These are phyloP conservation scores for Nemotelus pantherinus DNA, from an alignment of 2,888 invertebrate genomes.

Conservation along the genomic window DNA sequence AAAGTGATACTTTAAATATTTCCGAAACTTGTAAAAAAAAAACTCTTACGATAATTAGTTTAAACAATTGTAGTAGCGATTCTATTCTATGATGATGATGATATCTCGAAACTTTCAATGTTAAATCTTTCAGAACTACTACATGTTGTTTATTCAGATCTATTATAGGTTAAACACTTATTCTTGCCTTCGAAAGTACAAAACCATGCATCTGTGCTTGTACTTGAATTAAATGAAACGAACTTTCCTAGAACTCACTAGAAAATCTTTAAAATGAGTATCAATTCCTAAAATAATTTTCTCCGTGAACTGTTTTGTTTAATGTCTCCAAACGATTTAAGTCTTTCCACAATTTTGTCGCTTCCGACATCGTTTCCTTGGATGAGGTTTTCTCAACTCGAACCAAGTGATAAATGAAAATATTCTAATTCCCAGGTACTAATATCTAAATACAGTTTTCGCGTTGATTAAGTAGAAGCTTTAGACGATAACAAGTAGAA, in stretches of 20 bases:
- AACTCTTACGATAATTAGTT: background rate
- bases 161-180: background rate
- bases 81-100: too few species aligned
- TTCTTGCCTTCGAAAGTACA: conserved; percentile 28
- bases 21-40: background rate
- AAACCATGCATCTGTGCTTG: background rate
- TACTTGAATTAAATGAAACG: conserved; percentile 3
- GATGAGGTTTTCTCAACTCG: background rate
- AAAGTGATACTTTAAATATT: conserved; percentile 11
- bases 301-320: too few species aligned
- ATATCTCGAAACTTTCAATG: too few species aligned
- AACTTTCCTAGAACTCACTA: background rate
- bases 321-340: too few species aligned
- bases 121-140: too few species aligned
- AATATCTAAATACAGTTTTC: too few species aligned
- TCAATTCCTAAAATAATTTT: background rate
- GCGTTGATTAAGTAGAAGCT: too few species aligned
- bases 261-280: background rate
- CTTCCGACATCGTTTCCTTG: too few species aligned
- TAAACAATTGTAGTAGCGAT: background rate
- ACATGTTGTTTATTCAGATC: too few species aligned
- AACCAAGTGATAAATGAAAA: background rate
- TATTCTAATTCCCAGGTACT: background rate
- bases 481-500: too few species aligned
- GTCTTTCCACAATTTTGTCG: too few species aligned